A percentile compares a stretch with the other conserved stretches of the same genome.
Conservation (phyloP, 2,797 vertebrate genomes). For the Sebastes wilsoni region DNA sequence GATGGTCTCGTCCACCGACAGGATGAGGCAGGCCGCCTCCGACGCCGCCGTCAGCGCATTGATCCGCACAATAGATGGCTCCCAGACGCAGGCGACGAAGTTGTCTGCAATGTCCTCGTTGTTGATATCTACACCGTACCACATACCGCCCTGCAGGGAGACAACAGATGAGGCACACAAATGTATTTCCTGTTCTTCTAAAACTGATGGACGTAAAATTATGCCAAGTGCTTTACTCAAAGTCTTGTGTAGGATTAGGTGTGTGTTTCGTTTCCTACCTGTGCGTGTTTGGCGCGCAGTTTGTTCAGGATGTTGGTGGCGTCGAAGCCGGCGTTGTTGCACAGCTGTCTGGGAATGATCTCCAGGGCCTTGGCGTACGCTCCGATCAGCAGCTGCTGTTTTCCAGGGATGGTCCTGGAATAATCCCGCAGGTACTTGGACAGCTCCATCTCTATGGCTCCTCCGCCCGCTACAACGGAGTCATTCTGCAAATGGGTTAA, state of each 20-base stretch:
- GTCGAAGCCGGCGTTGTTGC: conserved; percentile 97
- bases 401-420: conserved; percentile 96
- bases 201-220: neutral
- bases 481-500: conserved; percentile 86
- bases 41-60: conserved; percentile 94
- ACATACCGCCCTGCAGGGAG: conserved; percentile 87
- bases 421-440: conserved; percentile 95
- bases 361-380: conserved; percentile 97
- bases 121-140: conserved; percentile 96
- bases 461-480: conserved; percentile 93
- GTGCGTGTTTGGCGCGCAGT: conserved; percentile 93
- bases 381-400: conserved; percentile 96
- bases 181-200: neutral
- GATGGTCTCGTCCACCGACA: conserved; percentile 97
- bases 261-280: conserved; percentile 78
- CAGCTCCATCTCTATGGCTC: conserved; percentile 98
- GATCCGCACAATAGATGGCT: conserved; percentile 92
- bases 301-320: conserved; percentile 99
- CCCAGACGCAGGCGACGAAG: conserved; percentile 92
- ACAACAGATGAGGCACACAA: neutral
- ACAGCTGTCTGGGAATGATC: conserved; percentile 96
- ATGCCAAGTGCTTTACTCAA: neutral
- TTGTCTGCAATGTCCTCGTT: conserved; percentile 97
- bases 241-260: neutral
- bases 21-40: conserved; percentile 94